Evolutionary conservation across 2,888 invertebrate genomes (phyloP), one percentile per base, ranked within the genome.

Genomic region (Saturnia pavonia): DNA sequence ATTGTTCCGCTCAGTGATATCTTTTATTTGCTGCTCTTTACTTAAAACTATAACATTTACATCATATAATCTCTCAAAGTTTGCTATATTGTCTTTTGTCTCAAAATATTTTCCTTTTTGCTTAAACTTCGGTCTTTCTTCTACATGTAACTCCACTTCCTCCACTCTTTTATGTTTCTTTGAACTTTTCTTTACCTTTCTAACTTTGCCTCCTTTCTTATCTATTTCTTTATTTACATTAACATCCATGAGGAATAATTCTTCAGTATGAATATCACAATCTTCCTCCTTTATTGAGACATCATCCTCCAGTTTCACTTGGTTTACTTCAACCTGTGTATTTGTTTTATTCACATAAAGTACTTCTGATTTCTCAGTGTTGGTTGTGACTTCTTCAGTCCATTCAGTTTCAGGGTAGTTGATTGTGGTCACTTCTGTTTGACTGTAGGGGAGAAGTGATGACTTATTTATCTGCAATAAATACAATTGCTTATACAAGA

Each of bases 1-100:
- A 0, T 72, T 45, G n/a, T 78, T 83, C 45, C 82, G 72, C 0
- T 78, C 77, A 11, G 75, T 51, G 0, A 84, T 74, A 63, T 81
- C 80, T 1, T 75, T 68, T 14, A 76, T 43, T 14, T 84, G 83
- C 11, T 83, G 76, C 0, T 77, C 76, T 9, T 66, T 40, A 0
- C 72, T 77, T n/a, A 82, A 67, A 1, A 80, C 71, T 0, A 73
- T 67, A 1, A 81, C 72, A 1, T 76, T 71, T 0, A 80, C 79
- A 34, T 81, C 74, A 22, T 70, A 78, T 0, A 74, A 71, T 1
- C 48, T 70, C 19, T 80, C 81, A 68, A 82, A 82, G 27, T 77
- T 72, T 0, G 60, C 71, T 69, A 80, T 74, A 60, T 80, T 80
- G 7, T 77, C 76, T 66, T 75, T 73, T 0, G 74, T 76, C 34